Conservation (phyloP, 2,888 invertebrate genomes). For the Odontocerum albicorne region DNA sequence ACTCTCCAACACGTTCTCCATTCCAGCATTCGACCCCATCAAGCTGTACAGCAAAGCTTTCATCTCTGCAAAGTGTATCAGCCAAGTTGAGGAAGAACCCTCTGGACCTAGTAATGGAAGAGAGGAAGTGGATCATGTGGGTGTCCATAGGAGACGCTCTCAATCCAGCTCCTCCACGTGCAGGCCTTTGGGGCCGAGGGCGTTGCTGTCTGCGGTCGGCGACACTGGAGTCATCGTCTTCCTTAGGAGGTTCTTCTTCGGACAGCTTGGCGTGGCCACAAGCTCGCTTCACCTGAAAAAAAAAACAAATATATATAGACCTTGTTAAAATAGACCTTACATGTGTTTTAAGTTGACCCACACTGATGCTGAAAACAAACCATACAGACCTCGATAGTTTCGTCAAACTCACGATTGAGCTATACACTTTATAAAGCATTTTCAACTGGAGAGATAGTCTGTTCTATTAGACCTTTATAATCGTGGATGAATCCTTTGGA, state of each 20-base stretch:
- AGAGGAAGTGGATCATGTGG: slow-evolving; percentile 64
- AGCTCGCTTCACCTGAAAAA: slow-evolving; percentile 56
- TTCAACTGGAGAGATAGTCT: no score
- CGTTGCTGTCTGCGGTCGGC: slow-evolving; percentile 13
- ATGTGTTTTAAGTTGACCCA: no score
- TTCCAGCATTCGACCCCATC: slow-evolving; percentile 80
- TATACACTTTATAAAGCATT: no score
- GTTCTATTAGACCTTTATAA: no score
- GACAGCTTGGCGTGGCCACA: slow-evolving; percentile 46
- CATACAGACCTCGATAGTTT: no score
- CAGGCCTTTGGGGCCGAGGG: slow-evolving; percentile 41
- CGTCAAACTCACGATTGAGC: no score
- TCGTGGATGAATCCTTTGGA: no score
- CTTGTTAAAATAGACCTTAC: no score
- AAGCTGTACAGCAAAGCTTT: slow-evolving; percentile 64
- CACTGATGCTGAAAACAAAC: no score
- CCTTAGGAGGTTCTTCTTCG: slow-evolving; percentile 25
- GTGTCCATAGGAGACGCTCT: slow-evolving; percentile 65
- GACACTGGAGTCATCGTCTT: slow-evolving; percentile 20
- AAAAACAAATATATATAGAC: slow-evolving; percentile 29
- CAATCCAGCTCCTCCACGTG: slow-evolving; percentile 47
- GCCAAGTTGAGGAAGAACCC: slow-evolving; percentile 84
- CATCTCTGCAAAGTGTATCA: slow-evolving; percentile 76
- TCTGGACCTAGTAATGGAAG: slow-evolving; percentile 69
- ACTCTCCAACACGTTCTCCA: slow-evolving; percentile 76